Evolutionary conservation across 2,888 invertebrate genomes (phyloP).

Genomic region (Ochropacha duplaris): DNA sequence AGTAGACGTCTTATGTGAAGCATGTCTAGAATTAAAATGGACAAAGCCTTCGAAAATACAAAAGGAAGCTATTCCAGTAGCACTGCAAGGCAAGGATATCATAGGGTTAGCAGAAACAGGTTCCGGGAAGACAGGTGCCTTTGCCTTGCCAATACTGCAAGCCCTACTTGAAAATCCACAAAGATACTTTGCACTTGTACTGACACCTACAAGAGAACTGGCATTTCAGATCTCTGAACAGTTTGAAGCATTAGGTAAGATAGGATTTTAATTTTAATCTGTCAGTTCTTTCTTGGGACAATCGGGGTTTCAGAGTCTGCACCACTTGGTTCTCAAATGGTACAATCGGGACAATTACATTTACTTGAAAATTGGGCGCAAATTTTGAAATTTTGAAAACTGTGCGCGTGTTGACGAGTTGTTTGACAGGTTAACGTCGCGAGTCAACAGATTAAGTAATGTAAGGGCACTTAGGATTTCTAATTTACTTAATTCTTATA

Average conservation of each 20-base stretch:
- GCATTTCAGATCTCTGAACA: slow-evolving; percentile 99
- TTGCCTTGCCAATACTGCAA: slow-evolving; percentile 97
- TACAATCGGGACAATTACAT: too few relatives aligned
- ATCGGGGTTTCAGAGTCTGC: too few relatives aligned
- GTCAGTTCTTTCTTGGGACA: too few relatives aligned
- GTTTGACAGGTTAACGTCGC: too few relatives aligned
- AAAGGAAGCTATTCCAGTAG: slow-evolving; percentile 95
- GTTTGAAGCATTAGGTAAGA: slow-evolving; percentile 95
- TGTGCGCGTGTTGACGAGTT: too few relatives aligned
- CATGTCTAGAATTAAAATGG: slow-evolving; percentile 97
- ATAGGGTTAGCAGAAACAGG: slow-evolving; percentile 90
- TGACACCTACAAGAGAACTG: slow-evolving; percentile 98
- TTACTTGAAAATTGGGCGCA: too few relatives aligned
- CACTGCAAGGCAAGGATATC: slow-evolving; percentile 91
- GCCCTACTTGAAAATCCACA: slow-evolving; percentile 95
- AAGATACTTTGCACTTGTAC: slow-evolving; percentile 94
- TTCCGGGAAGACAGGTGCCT: slow-evolving; percentile 98
- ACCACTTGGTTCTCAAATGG: too few relatives aligned
- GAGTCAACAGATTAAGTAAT: too few relatives aligned
- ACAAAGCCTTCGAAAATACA: slow-evolving; percentile 97
- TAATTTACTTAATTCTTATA: too few relatives aligned
- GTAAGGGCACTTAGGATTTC: too few relatives aligned
- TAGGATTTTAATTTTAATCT: slow-evolving; percentile 3
- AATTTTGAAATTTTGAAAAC: too few relatives aligned
- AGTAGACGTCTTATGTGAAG: slow-evolving; percentile 94